These are phyloP conservation scores for Tragopan temminckii DNA, from an alignment of 2,797 vertebrate species.

Conservation along the genomic window DNA sequence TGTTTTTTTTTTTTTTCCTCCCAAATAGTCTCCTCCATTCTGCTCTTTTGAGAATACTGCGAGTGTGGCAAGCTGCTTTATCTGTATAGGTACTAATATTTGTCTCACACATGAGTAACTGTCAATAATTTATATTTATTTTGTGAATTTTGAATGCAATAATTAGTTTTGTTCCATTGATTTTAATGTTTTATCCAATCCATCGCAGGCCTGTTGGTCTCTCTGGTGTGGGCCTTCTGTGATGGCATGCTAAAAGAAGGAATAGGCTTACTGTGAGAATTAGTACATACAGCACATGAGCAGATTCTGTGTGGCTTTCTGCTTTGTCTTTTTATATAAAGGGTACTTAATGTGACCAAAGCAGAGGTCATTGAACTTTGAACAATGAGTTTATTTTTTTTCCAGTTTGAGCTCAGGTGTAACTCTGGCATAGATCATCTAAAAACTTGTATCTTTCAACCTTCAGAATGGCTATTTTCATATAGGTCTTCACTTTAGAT, in stretches of 20 bases:
- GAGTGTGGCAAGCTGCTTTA: neutral
- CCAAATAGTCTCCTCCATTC: neutral
- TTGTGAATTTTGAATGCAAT: neutral
- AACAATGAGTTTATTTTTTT: neutral
- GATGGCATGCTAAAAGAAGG: neutral
- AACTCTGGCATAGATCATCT: neutral
- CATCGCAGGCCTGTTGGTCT: neutral
- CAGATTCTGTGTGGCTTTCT: neutral
- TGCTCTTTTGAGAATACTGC: neutral
- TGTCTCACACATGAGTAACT: neutral
- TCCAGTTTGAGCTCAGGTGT: neutral
- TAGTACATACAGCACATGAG: neutral
- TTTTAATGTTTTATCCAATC: neutral
- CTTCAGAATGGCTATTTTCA: neutral
- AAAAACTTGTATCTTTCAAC: no score
- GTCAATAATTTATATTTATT: neutral
- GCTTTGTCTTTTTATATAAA: neutral
- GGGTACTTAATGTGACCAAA: neutral
- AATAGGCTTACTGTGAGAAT: neutral
- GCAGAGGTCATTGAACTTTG: neutral
- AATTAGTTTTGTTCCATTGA: neutral
- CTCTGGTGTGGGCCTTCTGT: neutral
- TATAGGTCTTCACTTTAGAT: neutral
- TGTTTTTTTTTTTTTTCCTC: neutral
- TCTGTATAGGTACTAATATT: neutral